These are phyloP conservation scores for Rhombomys opimus DNA, from an alignment of 2,113 vertebrate genomes.

Conservation along the genomic window DNA sequence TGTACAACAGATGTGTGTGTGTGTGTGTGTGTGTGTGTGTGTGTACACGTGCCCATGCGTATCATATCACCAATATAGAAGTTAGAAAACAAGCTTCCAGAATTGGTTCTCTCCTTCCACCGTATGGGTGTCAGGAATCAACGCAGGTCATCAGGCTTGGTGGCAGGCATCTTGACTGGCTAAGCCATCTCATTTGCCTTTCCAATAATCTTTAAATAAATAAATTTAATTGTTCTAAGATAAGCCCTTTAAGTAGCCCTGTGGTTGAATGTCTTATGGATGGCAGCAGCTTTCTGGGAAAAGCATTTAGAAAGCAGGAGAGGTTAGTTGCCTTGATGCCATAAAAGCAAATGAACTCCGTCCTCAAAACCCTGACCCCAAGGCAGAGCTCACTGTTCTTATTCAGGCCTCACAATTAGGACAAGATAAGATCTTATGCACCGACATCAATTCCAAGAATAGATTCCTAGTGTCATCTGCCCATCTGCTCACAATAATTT, in stretches of 20 bases:
- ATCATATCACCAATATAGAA: background rate
- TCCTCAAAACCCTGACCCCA: background rate
- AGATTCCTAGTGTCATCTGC: background rate
- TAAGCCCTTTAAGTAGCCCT: background rate
- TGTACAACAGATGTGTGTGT: background rate
- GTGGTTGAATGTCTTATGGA: background rate
- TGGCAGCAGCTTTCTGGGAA: background rate
- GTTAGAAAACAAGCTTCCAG: background rate
- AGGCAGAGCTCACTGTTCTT: background rate
- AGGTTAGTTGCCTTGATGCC: background rate
- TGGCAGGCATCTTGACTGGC: background rate
- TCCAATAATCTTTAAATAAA: background rate
- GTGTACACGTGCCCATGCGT: background rate
- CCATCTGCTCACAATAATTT: background rate
- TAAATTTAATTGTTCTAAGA: background rate
- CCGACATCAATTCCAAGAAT: background rate
- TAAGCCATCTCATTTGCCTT: background rate
- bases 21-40: background rate
- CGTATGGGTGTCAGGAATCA: background rate
- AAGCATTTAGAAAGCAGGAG: background rate
- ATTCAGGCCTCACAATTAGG: background rate
- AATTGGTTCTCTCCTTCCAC: background rate
- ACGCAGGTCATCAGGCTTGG: background rate
- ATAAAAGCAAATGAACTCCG: background rate
- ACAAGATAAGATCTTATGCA: background rate